Evolutionary conservation across 2,888 invertebrate species (phyloP), one percentile per base, ranked within the genome.

Genomic region (Patella caerulea): DNA sequence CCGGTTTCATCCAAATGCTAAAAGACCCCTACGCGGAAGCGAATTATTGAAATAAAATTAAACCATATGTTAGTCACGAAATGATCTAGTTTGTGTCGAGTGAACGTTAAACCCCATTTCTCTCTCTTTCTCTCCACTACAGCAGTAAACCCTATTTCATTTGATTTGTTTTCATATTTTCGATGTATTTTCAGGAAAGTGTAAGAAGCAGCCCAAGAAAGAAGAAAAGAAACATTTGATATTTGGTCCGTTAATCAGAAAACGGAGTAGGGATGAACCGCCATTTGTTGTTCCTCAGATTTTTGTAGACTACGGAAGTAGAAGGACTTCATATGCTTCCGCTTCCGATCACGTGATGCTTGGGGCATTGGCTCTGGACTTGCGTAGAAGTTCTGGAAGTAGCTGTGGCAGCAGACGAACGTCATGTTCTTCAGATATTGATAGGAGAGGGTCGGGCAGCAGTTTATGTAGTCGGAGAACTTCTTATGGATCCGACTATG

Each of bases 241-340:
- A 7, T 82, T 86, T 76, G 89, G 87, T 19, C 87, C 88, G 19
- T 83, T 87, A 77, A 79, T 85, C 56, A 82, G 88, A n/a, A 82
- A 83, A 55, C 81, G 86, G 72, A 86, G 86, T 72, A 82, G 86
- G 70, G 88, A 87, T 72, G 87, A 89, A 73, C 84, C 87, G n/a
- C 85, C 86, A 71, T 87, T 88, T 82, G 87, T 88, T 73, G 89
- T 89, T 65, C 89, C 89, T 59, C 89, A 88, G 79, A 89, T 89
- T 29, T 88, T 88, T 80, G 89, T 89, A 34, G 89, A 89, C 82
- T 89, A 89, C 74, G 89, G 89, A 19, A 88, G 88, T 80, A 83
- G 89, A 81, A 78, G 88, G 76, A 87, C 87, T 29, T 88, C 88
- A 3, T 88, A 87, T 73, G 87, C 87, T 11, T 89, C 89, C 0